Percentiles rank a stretch among this genome's conserved stretches.
Evolutionary conservation across 2,888 invertebrate species (phyloP).

Genomic region (Drosophila nigricruria): DNA sequence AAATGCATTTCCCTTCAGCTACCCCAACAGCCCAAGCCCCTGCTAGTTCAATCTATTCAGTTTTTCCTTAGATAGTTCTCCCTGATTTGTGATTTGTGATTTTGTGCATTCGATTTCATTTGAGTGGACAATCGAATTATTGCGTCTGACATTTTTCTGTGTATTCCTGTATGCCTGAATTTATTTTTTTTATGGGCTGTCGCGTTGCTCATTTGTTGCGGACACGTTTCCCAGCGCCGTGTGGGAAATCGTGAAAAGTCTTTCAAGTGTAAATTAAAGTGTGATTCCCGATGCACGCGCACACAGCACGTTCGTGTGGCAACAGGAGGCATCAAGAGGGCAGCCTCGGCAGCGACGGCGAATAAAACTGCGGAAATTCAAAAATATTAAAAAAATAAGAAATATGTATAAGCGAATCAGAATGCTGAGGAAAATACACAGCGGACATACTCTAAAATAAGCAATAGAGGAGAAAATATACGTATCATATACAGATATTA

Average conservation of each 20-base stretch:
- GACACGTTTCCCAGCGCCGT: conserved; percentile 65
- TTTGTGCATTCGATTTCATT: conserved; percentile 78
- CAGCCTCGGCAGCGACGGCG: conserved; percentile 22
- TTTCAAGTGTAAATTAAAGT: conserved; percentile 76
- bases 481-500: too few species aligned
- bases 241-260: conserved; percentile 68
- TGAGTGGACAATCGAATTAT: conserved; percentile 80
- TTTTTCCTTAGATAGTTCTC: conserved; percentile 23
- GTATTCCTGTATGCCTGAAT: conserved; percentile 4
- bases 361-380: conserved; percentile 54
- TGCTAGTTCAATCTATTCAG: neutral
- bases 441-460: conserved; percentile 17
- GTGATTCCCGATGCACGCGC: conserved; percentile 65
- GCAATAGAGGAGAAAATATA: neutral
- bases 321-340: conserved; percentile 19
- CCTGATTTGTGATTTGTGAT: conserved; percentile 45
- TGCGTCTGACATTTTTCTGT: conserved; percentile 51
- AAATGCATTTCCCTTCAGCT: conserved; percentile 53
- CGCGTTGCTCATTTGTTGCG: conserved; percentile 78
- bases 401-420: neutral
- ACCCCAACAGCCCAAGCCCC: neutral
- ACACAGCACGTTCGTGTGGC: conserved; percentile 49
- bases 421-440: neutral
- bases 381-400: conserved; percentile 38
- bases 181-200: conserved; percentile 53